phyloP scores from a whole-genome alignment of 2,113 vertebrate species.

The Pteruthius melanotis region DNA sequence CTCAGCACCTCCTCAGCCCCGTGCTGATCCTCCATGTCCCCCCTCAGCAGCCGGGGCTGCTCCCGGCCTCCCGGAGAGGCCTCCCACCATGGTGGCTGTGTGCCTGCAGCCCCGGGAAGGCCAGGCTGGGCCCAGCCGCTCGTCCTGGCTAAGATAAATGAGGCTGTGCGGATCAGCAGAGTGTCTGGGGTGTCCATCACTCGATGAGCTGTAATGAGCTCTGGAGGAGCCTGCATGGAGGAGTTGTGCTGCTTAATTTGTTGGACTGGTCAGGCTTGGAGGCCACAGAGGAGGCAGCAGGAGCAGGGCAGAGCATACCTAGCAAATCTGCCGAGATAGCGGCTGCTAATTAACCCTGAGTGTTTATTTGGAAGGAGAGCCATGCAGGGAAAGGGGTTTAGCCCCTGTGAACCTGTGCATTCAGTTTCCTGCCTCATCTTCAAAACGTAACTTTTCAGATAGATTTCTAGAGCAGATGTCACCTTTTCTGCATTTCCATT shows the following conservation, averaged over 20 bases:
- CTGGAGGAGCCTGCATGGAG: neutral
- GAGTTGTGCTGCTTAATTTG: neutral
- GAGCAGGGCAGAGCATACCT: neutral
- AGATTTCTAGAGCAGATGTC: neutral
- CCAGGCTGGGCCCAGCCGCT: neutral
- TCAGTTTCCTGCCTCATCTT: rapidly evolving
- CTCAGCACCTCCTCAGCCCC: neutral
- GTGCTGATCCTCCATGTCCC: neutral
- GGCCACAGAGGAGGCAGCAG: constrained; percentile 52
- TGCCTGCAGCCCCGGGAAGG: neutral
- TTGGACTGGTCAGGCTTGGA: neutral
- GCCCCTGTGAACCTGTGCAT: neutral
- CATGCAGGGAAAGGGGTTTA: neutral
- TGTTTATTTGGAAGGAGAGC: constrained; percentile 42
- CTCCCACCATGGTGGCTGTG: constrained; percentile 12
- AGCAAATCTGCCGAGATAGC: constrained; percentile 8
- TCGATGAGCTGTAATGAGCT: constrained; percentile 21
- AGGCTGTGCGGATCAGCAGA: neutral
- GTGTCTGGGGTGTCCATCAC: constrained; percentile 23
- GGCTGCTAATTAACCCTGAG: constrained; percentile 8
- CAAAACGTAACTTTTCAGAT: neutral
- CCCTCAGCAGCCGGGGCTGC: neutral
- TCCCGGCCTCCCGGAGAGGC: neutral
- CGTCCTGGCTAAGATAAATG: constrained; percentile 43
- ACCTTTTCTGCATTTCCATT: neutral